A percentile compares a stretch with the other conserved stretches of the same genome.
phyloP scores from a whole-genome alignment of 2,888 invertebrate genomes.

The Hypolimnas misippus region DNA sequence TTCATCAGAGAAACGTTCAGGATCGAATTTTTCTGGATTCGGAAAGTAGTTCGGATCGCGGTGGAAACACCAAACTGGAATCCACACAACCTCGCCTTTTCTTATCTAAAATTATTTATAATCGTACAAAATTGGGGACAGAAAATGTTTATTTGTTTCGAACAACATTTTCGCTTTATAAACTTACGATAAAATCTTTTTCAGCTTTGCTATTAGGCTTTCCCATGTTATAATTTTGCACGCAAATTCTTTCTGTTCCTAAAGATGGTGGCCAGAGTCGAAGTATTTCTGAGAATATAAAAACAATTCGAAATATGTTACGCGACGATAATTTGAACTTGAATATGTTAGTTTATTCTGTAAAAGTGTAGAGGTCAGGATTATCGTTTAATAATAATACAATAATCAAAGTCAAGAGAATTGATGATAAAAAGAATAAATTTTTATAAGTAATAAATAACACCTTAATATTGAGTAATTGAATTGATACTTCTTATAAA shows the following conservation, averaged over 20 bases:
- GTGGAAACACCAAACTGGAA: conserved; percentile 65
- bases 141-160: no score
- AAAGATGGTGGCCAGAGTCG: conserved; percentile 75
- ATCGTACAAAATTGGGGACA: neutral
- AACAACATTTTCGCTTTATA: neutral
- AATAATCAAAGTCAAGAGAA: no score
- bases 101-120: conserved; percentile 50
- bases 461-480: no score
- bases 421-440: no score
- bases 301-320: neutral
- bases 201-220: conserved; percentile 56
- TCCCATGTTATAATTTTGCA: conserved; percentile 74
- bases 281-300: conserved; percentile 69
- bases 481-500: no score
- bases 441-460: no score
- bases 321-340: no score
- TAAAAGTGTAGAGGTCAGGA: no score
- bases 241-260: conserved; percentile 71
- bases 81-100: conserved; percentile 58
- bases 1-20: conserved; percentile 60
- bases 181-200: conserved; percentile 63
- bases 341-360: no score
- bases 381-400: no score
- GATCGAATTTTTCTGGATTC: conserved; percentile 60
- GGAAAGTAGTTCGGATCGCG: conserved; percentile 56